Conservation (phyloP, 2,797 vertebrate genomes). For the Onychomys arenicola region DNA sequence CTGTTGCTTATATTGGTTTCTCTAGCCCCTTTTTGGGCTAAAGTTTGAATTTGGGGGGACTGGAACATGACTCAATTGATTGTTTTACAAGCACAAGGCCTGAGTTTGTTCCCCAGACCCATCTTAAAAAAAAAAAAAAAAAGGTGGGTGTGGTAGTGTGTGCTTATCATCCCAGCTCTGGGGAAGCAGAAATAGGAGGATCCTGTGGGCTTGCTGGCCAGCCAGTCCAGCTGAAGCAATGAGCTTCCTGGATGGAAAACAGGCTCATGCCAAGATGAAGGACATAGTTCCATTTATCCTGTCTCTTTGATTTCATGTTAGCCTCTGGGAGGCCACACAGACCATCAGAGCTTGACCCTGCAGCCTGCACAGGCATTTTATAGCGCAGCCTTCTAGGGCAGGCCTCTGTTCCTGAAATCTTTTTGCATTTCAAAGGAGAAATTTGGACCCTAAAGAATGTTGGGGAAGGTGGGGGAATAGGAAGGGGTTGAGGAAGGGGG, state of each 20-base stretch:
- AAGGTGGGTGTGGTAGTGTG: neutral
- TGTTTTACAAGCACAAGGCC: neutral
- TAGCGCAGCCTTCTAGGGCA: neutral
- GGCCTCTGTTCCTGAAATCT: constrained; percentile 31
- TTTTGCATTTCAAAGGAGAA: constrained; percentile 58
- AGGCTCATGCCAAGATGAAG: constrained; percentile 39
- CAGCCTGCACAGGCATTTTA: constrained; percentile 11
- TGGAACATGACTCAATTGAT: neutral
- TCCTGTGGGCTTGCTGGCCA: neutral
- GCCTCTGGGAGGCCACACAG: constrained; percentile 57
- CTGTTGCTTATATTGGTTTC: neutral
- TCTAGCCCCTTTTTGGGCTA: neutral
- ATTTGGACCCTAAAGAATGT: neutral
- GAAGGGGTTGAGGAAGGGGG: neutral
- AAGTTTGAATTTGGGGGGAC: constrained; percentile 56
- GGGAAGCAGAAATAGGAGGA: neutral
- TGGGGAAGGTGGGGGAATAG: neutral
- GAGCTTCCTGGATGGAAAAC: neutral
- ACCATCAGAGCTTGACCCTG: neutral
- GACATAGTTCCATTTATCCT: constrained; percentile 43
- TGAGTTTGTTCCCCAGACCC: neutral
- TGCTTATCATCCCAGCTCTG: neutral
- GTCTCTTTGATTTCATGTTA: constrained; percentile 57
- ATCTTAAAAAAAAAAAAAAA: neutral
- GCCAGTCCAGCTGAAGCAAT: neutral